Evolutionary conservation across 2,797 vertebrate species (phyloP), one percentile per base, ranked within the genome.

Genomic region (Hydrolagus colliei): DNA sequence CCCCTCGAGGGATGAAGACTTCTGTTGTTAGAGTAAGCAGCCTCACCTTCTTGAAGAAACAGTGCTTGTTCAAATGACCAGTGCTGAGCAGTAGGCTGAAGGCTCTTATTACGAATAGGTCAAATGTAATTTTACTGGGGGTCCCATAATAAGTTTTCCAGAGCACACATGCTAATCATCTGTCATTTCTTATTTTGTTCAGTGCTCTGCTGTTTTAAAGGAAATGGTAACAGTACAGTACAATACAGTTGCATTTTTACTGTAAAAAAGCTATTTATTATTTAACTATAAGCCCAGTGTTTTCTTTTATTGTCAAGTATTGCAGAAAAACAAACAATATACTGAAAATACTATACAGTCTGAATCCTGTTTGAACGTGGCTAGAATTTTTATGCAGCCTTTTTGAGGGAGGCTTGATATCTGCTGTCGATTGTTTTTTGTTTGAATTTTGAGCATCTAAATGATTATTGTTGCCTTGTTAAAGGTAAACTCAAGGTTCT

Each of bases 101-200:
- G 41, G 20, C 75, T 77, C 16, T 20, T 61, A 41, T 71, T 71
- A 41, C 67, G 14, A 68, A 10, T 20, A 71, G 79, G 11, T 84
- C 65, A 52, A 82, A 84, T n/a, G 32, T 84, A 68, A 84, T 84
- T 41, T 68, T 84, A 7, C 65, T 18, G 65, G 18, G 27, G 79
- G 18, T 82, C 18, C 59, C 61, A 67, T 68, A 68, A 68, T 68
- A 35, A 41, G 5, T 18, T 35, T 82, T 82, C 14, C 10, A 6
- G 65, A 84, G 20, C 14, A 8, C 16, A 68, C 32, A 41, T n/a
- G 52, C 20, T 77, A 18, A 68, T 12, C 41, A 20, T 20, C 35
- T 84, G 12, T 1, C 11, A 32, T 71, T 71, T 84, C 6, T 68
- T 68, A 52, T 3, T n/a, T 63, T 9, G 32, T 68, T 82, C 7